Percentiles rank a stretch among this genome's conserved stretches.
These are phyloP conservation scores for Graphium colonna DNA, from an alignment of 2,888 invertebrate species.

Conservation along the genomic window DNA sequence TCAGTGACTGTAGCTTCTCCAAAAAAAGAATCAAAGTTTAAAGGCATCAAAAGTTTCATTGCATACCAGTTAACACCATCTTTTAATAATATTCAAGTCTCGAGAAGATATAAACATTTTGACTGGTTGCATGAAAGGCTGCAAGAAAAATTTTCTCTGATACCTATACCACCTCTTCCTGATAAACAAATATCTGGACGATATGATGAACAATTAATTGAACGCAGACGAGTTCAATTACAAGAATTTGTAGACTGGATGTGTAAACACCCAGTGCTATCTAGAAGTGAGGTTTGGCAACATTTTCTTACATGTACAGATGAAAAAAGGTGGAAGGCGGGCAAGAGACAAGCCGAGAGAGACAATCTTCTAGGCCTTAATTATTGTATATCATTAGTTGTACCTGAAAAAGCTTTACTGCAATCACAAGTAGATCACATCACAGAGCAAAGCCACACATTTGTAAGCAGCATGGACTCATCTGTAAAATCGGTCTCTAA, in stretches of 20 bases:
- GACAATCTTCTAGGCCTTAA: constrained; percentile 94
- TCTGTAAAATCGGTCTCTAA: constrained; percentile 91
- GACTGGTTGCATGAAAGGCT: constrained; percentile 98
- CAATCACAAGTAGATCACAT: constrained; percentile 88
- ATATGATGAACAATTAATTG: constrained; percentile 98
- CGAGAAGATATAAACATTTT: constrained; percentile 98
- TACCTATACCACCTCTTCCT: constrained; percentile 97
- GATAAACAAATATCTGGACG: constrained; percentile 98
- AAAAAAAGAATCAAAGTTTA: constrained; percentile 98
- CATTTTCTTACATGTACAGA: constrained; percentile 98
- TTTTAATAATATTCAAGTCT: constrained; percentile 95
- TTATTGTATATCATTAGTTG: constrained; percentile 93
- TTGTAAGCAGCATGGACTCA: constrained; percentile 91
- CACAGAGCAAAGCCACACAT: constrained; percentile 90
- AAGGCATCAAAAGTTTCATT: constrained; percentile 98
- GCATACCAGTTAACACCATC: constrained; percentile 97
- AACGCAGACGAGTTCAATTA: constrained; percentile 94
- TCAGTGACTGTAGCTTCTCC: constrained; percentile 95
- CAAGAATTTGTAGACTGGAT: constrained; percentile 98
- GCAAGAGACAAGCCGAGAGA: constrained; percentile 96
- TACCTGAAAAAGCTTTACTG: constrained; percentile 89
- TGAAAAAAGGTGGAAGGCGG: constrained; percentile 98
- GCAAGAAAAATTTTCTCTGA: constrained; percentile 94
- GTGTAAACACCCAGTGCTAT: constrained; percentile 96
- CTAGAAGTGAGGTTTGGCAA: constrained; percentile 95